Conservation (phyloP, 2,113 vertebrate species). For the Elephantulus edwardii region DNA sequence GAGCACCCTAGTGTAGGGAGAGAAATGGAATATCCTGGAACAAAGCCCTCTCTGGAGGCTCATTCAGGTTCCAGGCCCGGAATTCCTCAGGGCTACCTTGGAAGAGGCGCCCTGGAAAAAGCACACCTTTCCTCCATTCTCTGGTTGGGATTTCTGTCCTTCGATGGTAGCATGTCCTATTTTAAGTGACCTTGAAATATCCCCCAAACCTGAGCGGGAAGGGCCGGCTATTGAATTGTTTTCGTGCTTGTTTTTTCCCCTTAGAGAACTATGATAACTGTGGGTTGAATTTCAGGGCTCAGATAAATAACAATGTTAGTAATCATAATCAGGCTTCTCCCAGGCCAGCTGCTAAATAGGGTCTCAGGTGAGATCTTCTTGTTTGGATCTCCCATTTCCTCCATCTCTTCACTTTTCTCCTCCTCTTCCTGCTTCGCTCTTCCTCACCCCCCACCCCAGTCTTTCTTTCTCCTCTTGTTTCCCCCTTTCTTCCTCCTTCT, state of each 20-base stretch:
- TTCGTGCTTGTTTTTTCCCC: neutral
- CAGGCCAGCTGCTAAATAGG: neutral
- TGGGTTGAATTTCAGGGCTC: neutral
- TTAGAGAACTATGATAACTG: neutral
- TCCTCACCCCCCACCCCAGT: too few species aligned
- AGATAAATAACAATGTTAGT: neutral
- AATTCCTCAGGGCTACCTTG: neutral
- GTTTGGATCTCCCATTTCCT: fast-evolving
- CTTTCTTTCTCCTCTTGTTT: fast-evolving
- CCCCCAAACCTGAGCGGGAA: neutral
- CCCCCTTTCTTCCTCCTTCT: fast-evolving
- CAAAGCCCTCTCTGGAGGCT: slow-evolving; percentile 28
- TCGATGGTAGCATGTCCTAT: neutral
- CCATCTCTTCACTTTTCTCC: fast-evolving
- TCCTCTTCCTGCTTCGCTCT: fast-evolving
- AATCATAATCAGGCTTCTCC: neutral
- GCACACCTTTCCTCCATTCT: neutral
- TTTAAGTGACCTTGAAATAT: neutral
- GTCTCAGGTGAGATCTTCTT: fast-evolving
- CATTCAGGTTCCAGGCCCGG: neutral
- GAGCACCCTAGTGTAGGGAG: neutral
- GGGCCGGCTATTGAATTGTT: neutral
- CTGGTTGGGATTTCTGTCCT: neutral
- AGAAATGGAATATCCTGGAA: neutral
- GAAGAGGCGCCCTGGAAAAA: slow-evolving; percentile 10